These are phyloP conservation scores for Anabas testudineus DNA, from an alignment of 2,797 vertebrate species.

Conservation along the genomic window DNA sequence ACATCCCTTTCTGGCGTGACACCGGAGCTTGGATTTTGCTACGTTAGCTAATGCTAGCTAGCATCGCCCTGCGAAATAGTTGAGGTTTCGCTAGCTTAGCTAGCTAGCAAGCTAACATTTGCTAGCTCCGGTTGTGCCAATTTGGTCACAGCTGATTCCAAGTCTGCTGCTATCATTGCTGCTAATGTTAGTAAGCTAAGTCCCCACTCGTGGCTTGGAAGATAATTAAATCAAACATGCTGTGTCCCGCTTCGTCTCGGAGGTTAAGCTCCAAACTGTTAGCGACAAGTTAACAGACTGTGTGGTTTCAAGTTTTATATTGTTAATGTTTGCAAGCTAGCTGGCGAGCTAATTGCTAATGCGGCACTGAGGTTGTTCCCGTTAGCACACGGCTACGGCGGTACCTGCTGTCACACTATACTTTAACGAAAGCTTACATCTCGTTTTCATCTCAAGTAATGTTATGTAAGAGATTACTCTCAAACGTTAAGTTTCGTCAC, in stretches of 20 bases:
- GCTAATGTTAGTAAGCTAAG: slow-evolving; percentile 25
- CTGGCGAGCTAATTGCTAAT: slow-evolving; percentile 48
- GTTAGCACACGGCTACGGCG: slow-evolving; percentile 24
- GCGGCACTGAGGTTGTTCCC: slow-evolving; percentile 55
- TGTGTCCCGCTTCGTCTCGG: rapidly evolving
- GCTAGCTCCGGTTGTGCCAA: slow-evolving; percentile 28
- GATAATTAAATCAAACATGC: background rate
- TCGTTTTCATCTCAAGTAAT: background rate
- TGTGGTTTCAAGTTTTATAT: slow-evolving; percentile 18
- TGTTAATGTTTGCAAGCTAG: slow-evolving; percentile 42
- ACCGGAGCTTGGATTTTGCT: slow-evolving; percentile 36
- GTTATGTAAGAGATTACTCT: background rate
- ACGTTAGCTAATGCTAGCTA: slow-evolving; percentile 57
- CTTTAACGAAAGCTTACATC: background rate
- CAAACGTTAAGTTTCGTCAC: rapidly evolving
- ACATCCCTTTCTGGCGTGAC: slow-evolving; percentile 27
- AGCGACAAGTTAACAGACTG: background rate
- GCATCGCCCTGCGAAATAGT: slow-evolving; percentile 25
- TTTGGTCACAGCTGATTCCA: slow-evolving; percentile 70
- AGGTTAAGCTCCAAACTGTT: background rate
- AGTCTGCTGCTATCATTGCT: slow-evolving; percentile 50
- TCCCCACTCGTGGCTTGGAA: background rate
- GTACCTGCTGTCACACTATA: background rate
- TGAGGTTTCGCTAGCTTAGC: slow-evolving; percentile 22
- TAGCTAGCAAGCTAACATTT: slow-evolving; percentile 38